Conservation (phyloP, 2,888 invertebrate species). For the Ligdia adustata region DNA sequence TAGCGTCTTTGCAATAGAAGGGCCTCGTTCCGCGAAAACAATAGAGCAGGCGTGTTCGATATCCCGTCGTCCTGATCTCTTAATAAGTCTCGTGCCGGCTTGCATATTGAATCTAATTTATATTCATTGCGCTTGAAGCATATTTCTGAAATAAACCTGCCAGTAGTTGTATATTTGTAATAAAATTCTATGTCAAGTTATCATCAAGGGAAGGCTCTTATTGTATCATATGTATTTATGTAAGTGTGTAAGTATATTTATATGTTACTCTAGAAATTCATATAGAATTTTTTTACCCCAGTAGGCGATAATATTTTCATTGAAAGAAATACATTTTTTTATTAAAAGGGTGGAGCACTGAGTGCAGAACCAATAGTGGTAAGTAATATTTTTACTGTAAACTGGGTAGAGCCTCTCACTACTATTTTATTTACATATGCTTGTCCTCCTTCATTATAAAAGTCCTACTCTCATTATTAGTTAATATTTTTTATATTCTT, state of each 20-base stretch:
- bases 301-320: conserved; percentile 28
- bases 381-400: conserved; percentile 84
- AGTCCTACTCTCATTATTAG: no score
- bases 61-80: no score
- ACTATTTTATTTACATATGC: conserved; percentile 9
- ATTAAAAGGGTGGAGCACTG: conserved; percentile 90
- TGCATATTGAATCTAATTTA: no score
- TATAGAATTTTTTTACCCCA: conserved; percentile 1
- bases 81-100: no score
- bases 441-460: conserved; percentile 11
- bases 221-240: background rate
- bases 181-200: no score
- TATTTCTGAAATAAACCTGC: no score
- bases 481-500: background rate
- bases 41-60: no score
- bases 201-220: no score
- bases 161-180: no score
- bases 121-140: no score
- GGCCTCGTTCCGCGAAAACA: no score
- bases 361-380: conserved; percentile 98
- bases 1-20: no score
- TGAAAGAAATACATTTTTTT: conserved; percentile 45
- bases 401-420: conserved; percentile 27
- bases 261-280: conserved; percentile 3
- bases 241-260: conserved; percentile 1